These are phyloP conservation scores for Rattus norvegicus DNA, from an alignment of 2,113 vertebrate species.

Conservation along the genomic window DNA sequence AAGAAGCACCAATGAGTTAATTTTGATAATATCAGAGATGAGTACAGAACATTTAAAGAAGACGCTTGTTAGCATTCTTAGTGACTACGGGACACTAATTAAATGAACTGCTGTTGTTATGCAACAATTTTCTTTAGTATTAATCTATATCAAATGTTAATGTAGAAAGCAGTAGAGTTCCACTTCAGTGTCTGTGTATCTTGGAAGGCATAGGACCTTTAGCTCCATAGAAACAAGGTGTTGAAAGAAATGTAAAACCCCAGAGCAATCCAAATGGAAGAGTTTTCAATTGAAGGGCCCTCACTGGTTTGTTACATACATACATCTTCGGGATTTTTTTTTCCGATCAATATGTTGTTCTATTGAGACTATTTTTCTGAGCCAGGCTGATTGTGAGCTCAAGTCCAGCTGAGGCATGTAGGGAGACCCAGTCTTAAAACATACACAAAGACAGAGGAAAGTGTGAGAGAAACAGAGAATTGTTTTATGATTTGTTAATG, in stretches of 20 bases:
- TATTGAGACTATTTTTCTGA: not conserved
- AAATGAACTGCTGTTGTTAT: not conserved
- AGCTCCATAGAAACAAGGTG: not conserved
- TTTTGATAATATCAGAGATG: not conserved
- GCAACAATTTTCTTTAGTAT: not conserved
- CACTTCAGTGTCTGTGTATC: not conserved
- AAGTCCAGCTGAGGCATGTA: not conserved
- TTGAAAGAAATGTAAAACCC: not conserved
- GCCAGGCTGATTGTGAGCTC: not conserved
- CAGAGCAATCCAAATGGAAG: not conserved
- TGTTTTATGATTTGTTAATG: conserved; percentile 39
- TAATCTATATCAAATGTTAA: not conserved
- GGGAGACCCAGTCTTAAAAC: not conserved
- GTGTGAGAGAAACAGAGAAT: not conserved
- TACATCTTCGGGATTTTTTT: not conserved
- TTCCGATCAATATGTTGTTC: not conserved
- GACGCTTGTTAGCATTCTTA: too few relatives aligned
- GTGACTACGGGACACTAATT: not conserved
- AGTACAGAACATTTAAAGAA: not conserved
- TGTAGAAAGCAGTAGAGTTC: not conserved
- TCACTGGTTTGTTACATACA: not conserved
- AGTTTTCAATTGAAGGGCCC: not conserved
- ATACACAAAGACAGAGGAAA: not conserved
- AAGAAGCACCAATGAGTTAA: not conserved
- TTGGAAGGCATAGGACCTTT: too few relatives aligned